Conservation (phyloP, 2,888 invertebrate species). For the Chymomyza caudatula region DNA sequence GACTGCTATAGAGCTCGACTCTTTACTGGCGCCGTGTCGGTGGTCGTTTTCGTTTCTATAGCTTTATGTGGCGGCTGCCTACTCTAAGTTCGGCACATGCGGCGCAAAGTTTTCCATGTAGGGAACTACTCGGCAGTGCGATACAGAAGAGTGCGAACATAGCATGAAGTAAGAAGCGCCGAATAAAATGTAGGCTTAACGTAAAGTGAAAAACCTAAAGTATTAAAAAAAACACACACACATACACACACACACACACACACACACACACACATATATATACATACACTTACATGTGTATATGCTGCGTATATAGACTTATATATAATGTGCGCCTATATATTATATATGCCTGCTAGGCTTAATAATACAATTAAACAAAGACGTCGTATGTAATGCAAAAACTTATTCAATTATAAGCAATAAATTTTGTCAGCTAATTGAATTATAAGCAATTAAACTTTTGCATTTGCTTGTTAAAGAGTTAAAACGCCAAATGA, state of each 20-base stretch:
- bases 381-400: constrained; percentile 20
- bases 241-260: constrained; percentile 9
- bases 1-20: constrained; percentile 38
- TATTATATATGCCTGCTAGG: neutral
- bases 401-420: constrained; percentile 34
- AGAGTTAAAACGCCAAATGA: constrained; percentile 16
- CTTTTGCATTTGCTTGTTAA: constrained; percentile 16
- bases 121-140: constrained; percentile 76
- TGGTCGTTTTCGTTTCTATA: constrained; percentile 20
- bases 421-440: neutral
- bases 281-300: constrained; percentile 1
- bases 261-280: constrained; percentile 10
- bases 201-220: constrained; percentile 63
- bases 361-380: constrained; percentile 22
- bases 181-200: constrained; percentile 55
- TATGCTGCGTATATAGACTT: constrained; percentile 16
- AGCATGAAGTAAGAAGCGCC: constrained; percentile 74
- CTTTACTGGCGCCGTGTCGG: constrained; percentile 31
- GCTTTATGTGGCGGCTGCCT: constrained; percentile 31
- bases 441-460: constrained; percentile 54
- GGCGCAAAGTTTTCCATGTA: constrained; percentile 70
- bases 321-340: constrained; percentile 3
- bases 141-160: constrained; percentile 77
- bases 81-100: constrained; percentile 1
- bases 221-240: constrained; percentile 49